Percentiles rank a stretch among this genome's conserved stretches.
phyloP scores from a whole-genome alignment of 2,113 vertebrate genomes.

The Herpailurus yagouaroundi region DNA sequence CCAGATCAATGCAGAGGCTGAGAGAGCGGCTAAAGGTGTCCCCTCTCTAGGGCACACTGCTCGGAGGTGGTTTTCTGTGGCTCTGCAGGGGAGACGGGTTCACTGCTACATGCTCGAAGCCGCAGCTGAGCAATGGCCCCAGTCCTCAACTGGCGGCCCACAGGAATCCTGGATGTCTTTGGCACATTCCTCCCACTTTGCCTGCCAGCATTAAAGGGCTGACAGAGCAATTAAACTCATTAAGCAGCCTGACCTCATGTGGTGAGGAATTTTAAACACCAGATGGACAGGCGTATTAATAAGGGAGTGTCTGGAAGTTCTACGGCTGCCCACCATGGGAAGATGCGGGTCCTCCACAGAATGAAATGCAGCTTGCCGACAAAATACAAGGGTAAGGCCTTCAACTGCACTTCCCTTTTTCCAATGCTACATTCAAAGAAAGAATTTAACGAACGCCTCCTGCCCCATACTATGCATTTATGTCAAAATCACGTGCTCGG shows the following conservation, averaged over 20 bases:
- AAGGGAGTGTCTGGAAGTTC: constrained; percentile 52
- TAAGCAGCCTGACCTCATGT: constrained; percentile 65
- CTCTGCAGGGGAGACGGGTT: background rate
- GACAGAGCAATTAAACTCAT: constrained; percentile 62
- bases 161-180: constrained; percentile 38
- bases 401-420: background rate
- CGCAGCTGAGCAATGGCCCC: background rate
- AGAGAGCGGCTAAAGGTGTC: background rate
- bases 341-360: background rate
- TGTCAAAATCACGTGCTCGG: background rate
- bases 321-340: background rate
- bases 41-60: rapidly evolving
- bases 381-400: background rate
- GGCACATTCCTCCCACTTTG: constrained; percentile 20
- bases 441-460: background rate
- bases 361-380: background rate
- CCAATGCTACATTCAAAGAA: background rate
- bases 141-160: background rate
- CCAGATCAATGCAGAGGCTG: background rate
- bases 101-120: background rate
- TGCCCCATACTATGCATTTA: background rate
- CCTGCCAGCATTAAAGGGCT: constrained; percentile 66
- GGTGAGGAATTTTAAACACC: constrained; percentile 73
- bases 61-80: background rate
- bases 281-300: constrained; percentile 64